Conservation (phyloP, 2,113 vertebrate genomes). For the Trogon melanurus region DNA sequence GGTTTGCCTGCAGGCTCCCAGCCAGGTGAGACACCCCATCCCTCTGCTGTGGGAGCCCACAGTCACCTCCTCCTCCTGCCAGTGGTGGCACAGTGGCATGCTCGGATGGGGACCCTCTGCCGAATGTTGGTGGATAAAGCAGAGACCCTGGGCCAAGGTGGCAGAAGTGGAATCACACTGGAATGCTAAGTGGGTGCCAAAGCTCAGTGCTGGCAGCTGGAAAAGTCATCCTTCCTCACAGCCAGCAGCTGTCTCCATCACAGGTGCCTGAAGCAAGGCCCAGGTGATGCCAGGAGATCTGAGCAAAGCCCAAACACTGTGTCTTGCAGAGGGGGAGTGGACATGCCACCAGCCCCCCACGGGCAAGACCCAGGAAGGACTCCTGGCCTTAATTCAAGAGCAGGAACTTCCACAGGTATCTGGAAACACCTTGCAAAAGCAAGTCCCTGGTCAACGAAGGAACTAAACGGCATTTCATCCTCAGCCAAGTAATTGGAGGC, state of each 20-base stretch:
- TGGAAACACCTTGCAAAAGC: not conserved
- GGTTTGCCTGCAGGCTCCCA: not conserved
- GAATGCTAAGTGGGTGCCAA: not conserved
- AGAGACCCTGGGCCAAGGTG: not conserved
- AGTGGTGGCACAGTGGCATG: not conserved
- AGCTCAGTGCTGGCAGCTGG: not conserved
- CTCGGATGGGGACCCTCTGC: not conserved
- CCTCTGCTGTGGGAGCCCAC: not conserved
- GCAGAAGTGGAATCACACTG: not conserved
- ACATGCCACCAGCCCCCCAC: not conserved
- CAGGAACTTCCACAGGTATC: not conserved
- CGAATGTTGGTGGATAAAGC: not conserved
- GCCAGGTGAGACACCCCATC: not conserved
- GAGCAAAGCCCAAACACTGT: not conserved
- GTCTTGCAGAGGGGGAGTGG: not conserved
- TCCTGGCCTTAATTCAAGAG: not conserved
- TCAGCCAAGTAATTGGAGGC: not conserved
- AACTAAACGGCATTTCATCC: not conserved
- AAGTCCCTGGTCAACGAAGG: not conserved
- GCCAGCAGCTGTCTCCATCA: not conserved
- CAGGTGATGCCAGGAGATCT: not conserved
- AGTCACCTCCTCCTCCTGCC: not conserved
- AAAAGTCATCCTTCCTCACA: not conserved
- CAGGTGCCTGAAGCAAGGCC: not conserved
- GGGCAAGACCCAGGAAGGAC: not conserved